Evolutionary conservation across 2,888 invertebrate species (phyloP), one percentile per base, ranked within the genome.

Genomic region (Meteorus cinctellus): DNA sequence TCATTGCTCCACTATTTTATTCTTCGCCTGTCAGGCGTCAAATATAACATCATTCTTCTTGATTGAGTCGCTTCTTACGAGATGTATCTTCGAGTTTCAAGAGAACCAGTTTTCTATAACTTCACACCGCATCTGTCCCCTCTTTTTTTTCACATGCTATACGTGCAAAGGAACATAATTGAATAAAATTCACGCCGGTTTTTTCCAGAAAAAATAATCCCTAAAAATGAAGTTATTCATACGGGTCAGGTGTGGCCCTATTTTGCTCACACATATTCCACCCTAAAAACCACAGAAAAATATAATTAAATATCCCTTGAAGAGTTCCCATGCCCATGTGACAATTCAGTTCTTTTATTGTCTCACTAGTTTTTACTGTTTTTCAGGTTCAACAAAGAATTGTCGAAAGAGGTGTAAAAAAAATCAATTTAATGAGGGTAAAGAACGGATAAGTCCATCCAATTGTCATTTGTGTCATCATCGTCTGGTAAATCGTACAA

Each of bases 101-200:
- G 19, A 19, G 19, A 65, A 34, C 19, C 36, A 34, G 36, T 65
- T 34, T 65, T 27, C 59, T 55, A 51, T 41, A 70, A 41, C 63
- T 55, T 69, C 19, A 31, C 19, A 36, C 55, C 8, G 51, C 75
- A 75, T 75, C 75, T 75, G 75, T 65, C 41, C 59, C 62, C 73
- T 36, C 60, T 41, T 60, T 34, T 51, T 27, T 31, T 69, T 68
- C 66, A 27, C 10, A 29, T 29, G 29, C 10, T n/a, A 41, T 63
- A 48, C 19, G 8, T 63, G 29, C 63, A 55, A 48, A 29, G 19
- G 31, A 24, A 34, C n/a, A 45, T 36, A 31, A 55, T n/a, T 65
- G 65, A 70, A 65, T 65, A 65, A 65, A 34, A 65, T 60, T 55
- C 59, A 27, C 48, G 55, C 36, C 24, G 34, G 24, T 45, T 70